These are phyloP conservation scores for Hapalemur alaotrensis DNA, from an alignment of 2,797 vertebrate species.

Conservation along the genomic window DNA sequence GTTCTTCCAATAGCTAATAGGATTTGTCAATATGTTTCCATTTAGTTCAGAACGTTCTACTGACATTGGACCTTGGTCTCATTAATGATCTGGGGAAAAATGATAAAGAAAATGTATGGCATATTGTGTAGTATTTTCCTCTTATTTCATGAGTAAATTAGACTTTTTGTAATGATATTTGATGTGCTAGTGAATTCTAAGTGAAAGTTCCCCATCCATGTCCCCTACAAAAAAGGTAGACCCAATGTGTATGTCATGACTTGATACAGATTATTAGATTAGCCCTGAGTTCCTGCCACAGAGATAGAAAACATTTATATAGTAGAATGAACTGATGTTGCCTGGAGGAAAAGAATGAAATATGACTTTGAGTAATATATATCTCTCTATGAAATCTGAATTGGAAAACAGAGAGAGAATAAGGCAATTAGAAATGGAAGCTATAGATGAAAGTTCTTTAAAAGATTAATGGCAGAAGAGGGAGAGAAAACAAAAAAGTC, in stretches of 20 bases:
- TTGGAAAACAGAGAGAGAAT: neutral
- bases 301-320: neutral
- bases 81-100: neutral
- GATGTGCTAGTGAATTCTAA: neutral
- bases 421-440: neutral
- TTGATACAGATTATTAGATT: neutral
- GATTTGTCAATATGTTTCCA: neutral
- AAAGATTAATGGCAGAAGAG: neutral
- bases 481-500: no score
- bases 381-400: neutral
- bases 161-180: neutral
- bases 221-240: neutral
- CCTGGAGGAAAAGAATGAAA: neutral
- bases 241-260: neutral
- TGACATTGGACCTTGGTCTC: neutral
- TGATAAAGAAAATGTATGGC: neutral
- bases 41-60: neutral
- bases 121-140: neutral
- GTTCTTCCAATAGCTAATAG: neutral
- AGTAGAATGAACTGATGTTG: neutral
- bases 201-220: neutral
- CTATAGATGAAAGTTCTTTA: neutral
- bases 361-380: neutral
- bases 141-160: slow-evolving; percentile 7
- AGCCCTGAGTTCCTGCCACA: neutral